Base-by-base conservation (phyloP, 2,113 vertebrate genomes). In the Capreolus pygargus region DNA sequence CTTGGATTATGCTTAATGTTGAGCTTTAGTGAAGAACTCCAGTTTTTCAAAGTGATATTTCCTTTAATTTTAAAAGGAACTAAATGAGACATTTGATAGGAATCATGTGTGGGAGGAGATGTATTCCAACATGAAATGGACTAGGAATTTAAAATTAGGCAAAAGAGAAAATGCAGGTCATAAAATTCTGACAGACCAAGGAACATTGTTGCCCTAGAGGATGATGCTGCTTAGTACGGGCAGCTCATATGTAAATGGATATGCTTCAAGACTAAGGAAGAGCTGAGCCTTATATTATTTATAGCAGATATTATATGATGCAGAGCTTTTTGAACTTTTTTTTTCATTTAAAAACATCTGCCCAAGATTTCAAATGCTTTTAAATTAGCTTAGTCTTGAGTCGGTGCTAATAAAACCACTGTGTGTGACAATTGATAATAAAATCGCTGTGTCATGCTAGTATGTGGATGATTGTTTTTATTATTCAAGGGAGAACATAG, bases 371-470 rank as follows among this genome's bases (percentile, higher is more conserved):
- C 94, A 97, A 98, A 79, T 96, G 86, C 79, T 97, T 98, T 98
- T 93, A 97, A 97, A 98, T 98, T 95, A 94, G 57, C 74, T 97
- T 97, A 93, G 58, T 95, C 84, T 95, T 97, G 82, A 97, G 94
- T 84, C 97, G 52, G 50, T 98, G 64, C 10, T 70, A 61, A 54
- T 98, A 97, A 98, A 98, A 97, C 98, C 94, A 96, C 95, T n/a
- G 15, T 88, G 94, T 96, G 97, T 98, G 93, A 97, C 93, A 91
- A 88, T 23, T 92, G 95, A 95, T 93, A 97, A 96, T 97, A 96
- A 97, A 97, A 96, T 97, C 50, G 83, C 86, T 94, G 76, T 89
- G 57, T 97, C 14, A 0, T 57, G 58, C 89, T 1, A 0, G 89
- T 61, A 30, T 95, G 84, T 67, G 91, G 54, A 97, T 95, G 96